Evolutionary conservation across 2,888 invertebrate genomes (phyloP).

Genomic region (Acanthococcus lagerstroemiae): DNA sequence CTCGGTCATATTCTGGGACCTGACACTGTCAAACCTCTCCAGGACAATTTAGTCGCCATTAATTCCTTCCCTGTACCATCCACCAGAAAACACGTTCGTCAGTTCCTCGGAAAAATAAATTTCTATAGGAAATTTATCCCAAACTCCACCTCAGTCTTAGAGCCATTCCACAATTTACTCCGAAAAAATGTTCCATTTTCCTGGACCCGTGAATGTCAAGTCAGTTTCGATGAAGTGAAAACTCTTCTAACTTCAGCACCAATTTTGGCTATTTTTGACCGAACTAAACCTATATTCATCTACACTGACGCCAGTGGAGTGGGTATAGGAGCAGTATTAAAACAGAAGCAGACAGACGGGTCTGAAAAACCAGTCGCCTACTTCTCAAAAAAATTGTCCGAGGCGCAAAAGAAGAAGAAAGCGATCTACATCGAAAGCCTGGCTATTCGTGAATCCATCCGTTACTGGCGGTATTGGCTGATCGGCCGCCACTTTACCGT

Average conservation of each 20-base stretch:
- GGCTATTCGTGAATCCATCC: conserved; percentile 30
- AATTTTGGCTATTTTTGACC: not conserved
- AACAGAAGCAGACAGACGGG: conserved; percentile 35
- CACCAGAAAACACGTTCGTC: not conserved
- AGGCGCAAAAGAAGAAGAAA: conserved; percentile 29
- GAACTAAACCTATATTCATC: not conserved
- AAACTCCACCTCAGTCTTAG: conserved; percentile 6
- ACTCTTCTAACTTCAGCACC: not conserved
- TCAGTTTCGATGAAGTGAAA: not conserved
- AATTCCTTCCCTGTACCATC: not conserved
- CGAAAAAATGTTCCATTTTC: not conserved
- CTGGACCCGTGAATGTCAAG: not conserved
- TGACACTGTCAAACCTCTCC: not conserved
- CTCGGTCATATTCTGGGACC: not conserved
- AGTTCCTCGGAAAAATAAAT: conserved; percentile 27
- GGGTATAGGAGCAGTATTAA: conserved; percentile 36
- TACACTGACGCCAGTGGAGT: conserved; percentile 33
- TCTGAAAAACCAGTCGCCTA: conserved; percentile 34
- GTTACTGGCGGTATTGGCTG: conserved; percentile 32
- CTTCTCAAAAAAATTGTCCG: conserved; percentile 32
- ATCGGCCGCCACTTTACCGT: conserved; percentile 25
- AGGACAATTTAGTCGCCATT: not conserved
- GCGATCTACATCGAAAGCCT: conserved; percentile 32
- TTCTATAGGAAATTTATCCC: conserved; percentile 30
- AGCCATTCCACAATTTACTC: conserved; percentile 3